These are phyloP conservation scores for Danio albolineatus DNA, from an alignment of 2,797 vertebrate species.

Conservation along the genomic window DNA sequence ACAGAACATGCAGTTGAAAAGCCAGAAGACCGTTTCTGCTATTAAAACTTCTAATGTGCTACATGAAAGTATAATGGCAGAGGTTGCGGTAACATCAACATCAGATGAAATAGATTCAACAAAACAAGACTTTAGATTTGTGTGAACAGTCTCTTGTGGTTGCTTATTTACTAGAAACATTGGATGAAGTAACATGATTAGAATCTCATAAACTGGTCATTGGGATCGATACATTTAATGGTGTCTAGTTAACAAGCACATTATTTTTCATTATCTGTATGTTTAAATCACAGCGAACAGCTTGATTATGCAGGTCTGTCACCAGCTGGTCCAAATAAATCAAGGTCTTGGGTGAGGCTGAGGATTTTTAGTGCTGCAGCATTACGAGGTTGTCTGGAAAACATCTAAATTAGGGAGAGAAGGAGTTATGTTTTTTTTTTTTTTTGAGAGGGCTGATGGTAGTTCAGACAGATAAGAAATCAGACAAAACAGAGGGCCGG, in stretches of 20 bases:
- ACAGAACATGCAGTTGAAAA: too few species aligned
- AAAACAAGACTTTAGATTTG: not conserved
- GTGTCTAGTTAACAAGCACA: slow-evolving; percentile 34
- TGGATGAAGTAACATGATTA: not conserved
- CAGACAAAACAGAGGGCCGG: slow-evolving; percentile 37
- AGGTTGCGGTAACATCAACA: not conserved
- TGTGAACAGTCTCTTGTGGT: not conserved
- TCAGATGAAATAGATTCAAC: not conserved
- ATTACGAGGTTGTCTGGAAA: slow-evolving; percentile 60
- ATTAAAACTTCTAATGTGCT: not conserved
- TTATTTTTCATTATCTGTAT: slow-evolving; percentile 52
- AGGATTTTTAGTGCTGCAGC: slow-evolving; percentile 43
- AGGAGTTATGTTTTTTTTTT: slow-evolving; percentile 52
- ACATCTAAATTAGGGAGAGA: slow-evolving; percentile 52
- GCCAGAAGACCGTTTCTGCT: not conserved
- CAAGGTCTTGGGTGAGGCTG: slow-evolving; percentile 42
- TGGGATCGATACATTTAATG: slow-evolving; percentile 18
- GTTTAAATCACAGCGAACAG: slow-evolving; percentile 55
- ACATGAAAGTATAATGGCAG: not conserved
- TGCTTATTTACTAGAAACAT: slow-evolving; percentile 23
- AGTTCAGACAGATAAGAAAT: slow-evolving; percentile 52
- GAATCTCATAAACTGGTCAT: slow-evolving; percentile 20
- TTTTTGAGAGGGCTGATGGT: slow-evolving; percentile 47
- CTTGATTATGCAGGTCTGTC: slow-evolving; percentile 54
- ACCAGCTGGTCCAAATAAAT: slow-evolving; percentile 48